Conservation (phyloP, 2,797 vertebrate species). For the Scolopax bukidnonensis region DNA sequence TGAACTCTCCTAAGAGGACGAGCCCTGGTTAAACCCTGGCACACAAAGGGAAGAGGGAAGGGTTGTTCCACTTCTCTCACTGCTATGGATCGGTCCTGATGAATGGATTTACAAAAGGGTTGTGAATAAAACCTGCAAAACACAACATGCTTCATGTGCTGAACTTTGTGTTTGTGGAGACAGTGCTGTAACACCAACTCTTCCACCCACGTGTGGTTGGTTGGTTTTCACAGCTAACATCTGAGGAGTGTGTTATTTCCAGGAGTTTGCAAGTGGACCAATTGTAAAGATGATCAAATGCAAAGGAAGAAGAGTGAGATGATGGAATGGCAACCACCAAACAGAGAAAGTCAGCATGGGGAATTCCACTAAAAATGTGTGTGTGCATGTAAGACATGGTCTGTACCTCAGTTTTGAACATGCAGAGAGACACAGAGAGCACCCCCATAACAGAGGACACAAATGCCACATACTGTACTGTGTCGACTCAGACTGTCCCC, state of each 20-base stretch:
- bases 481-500: background rate
- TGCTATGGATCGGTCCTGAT: background rate
- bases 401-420: background rate
- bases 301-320: background rate
- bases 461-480: background rate
- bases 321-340: background rate
- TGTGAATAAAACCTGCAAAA: background rate
- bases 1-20: background rate
- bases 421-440: background rate
- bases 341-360: background rate
- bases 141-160: fast-evolving
- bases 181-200: background rate
- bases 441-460: background rate
- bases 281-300: background rate
- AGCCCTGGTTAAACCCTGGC: background rate
- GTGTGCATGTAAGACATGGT: background rate
- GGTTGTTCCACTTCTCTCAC: background rate
- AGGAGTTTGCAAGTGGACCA: background rate
- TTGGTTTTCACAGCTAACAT: background rate
- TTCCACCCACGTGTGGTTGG: background rate
- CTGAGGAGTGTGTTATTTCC: fast-evolving
- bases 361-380: background rate
- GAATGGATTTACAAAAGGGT: background rate
- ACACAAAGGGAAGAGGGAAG: background rate
- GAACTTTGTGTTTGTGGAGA: background rate